phyloP scores from a whole-genome alignment of 2,113 vertebrate species.

The Bubo bubo region DNA sequence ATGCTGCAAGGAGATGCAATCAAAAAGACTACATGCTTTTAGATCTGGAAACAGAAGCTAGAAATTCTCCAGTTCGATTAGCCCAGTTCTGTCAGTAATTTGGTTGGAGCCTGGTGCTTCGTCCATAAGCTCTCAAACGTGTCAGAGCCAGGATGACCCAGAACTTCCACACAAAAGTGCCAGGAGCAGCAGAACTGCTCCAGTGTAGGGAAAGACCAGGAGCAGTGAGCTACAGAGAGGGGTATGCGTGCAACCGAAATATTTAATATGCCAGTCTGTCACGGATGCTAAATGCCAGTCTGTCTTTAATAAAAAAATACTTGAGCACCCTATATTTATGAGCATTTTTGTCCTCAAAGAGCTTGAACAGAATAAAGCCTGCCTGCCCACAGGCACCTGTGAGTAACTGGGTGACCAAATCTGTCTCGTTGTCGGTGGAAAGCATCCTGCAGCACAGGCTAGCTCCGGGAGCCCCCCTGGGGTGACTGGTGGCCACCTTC shows the following conservation, averaged over 20 bases:
- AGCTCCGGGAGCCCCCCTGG: fast-evolving
- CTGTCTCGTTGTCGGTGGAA: neutral
- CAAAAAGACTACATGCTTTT: neutral
- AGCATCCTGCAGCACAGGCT: neutral
- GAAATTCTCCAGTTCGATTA: neutral
- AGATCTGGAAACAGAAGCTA: neutral
- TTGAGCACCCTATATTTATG: neutral
- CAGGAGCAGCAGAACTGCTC: neutral
- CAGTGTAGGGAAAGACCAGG: neutral
- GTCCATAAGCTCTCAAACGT: neutral
- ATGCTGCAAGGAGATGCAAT: neutral
- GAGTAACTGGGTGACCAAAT: neutral
- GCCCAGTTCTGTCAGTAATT: neutral
- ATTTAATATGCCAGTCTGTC: neutral
- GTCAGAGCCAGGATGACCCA: neutral
- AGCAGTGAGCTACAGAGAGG: neutral
- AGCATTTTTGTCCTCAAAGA: neutral
- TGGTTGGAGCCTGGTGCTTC: neutral
- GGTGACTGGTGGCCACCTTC: neutral
- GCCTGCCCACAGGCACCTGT: neutral
- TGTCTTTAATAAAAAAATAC: neutral
- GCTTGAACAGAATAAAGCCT: neutral
- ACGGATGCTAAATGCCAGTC: neutral
- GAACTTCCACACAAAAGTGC: neutral
- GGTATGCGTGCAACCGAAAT: neutral